Evolutionary conservation across 1,140 invertebrate species (phyloP).

Genomic region (Drosophila malerkotliana): DNA sequence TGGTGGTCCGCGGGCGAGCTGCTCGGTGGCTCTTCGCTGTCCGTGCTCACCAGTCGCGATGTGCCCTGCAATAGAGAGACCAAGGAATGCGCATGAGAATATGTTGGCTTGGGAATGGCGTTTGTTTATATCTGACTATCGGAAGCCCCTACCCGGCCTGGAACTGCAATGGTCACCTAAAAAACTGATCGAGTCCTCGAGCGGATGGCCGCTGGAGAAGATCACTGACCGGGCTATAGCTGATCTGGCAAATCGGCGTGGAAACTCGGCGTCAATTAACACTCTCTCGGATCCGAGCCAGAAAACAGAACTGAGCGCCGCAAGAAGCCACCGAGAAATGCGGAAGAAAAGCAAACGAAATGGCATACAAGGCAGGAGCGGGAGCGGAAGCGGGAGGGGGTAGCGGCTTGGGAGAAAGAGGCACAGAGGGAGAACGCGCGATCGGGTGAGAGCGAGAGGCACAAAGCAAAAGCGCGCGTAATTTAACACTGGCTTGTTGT

Average conservation of each 20-base stretch:
- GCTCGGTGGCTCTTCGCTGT: conserved; percentile 85
- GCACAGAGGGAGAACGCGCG: background rate
- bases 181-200: too few species aligned
- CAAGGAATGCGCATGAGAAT: conserved; percentile 6
- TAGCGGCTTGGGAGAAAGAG: too few species aligned
- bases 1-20: conserved; percentile 59
- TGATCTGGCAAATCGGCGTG: conserved; percentile 2
- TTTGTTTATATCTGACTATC: background rate
- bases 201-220: too few species aligned
- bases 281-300: background rate
- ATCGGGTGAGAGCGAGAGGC: background rate
- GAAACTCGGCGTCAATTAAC: background rate
- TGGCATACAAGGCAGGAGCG: background rate
- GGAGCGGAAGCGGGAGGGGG: too few species aligned
- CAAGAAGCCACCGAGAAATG: conserved; percentile 33
- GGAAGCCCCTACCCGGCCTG: background rate
- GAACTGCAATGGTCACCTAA: too few species aligned
- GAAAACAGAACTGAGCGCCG: conserved; percentile 28
- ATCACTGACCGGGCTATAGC: conserved; percentile 1
- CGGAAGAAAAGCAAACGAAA: conserved; percentile 48
- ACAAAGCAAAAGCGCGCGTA: conserved; percentile 75
- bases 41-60: conserved; percentile 87
- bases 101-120: background rate
- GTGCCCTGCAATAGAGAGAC: conserved; percentile 84
- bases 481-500: conserved; percentile 69